Conservation (phyloP, 1,140 invertebrate genomes). For the Lordiphosa collinella region DNA sequence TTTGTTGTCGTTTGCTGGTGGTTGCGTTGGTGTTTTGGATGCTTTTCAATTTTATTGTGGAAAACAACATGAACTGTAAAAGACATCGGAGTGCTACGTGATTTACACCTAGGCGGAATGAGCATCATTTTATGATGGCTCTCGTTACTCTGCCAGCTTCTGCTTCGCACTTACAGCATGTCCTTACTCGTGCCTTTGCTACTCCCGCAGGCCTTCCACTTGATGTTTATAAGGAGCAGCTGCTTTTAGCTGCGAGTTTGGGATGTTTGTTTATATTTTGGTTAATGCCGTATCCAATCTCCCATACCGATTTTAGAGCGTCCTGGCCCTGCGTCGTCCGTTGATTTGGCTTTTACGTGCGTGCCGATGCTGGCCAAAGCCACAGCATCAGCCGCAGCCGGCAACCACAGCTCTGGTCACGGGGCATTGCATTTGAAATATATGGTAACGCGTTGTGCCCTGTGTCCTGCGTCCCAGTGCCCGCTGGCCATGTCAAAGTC, state of each 20-base stretch:
- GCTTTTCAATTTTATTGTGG: slow-evolving; percentile 75
- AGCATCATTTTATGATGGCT: slow-evolving; percentile 70
- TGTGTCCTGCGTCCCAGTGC: slow-evolving; percentile 1
- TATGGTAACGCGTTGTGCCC: slow-evolving; percentile 18
- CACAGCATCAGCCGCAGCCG: slow-evolving; percentile 14
- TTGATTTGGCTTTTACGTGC: slow-evolving; percentile 52
- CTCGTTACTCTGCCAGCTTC: not conserved
- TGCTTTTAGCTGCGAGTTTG: slow-evolving; percentile 66
- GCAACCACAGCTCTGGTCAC: slow-evolving; percentile 49
- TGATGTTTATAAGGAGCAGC: slow-evolving; percentile 71
- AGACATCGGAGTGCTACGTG: slow-evolving; percentile 70
- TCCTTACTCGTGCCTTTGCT: not conserved
- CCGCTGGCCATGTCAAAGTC: slow-evolving; percentile 66
- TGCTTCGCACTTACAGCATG: slow-evolving; percentile 50
- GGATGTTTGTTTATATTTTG: slow-evolving; percentile 68
- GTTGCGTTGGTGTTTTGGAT: slow-evolving; percentile 51
- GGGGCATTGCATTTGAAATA: slow-evolving; percentile 50
- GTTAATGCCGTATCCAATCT: slow-evolving; percentile 43
- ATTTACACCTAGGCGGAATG: slow-evolving; percentile 70
- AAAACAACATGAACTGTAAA: slow-evolving; percentile 67
- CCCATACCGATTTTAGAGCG: slow-evolving; percentile 2
- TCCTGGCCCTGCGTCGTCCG: no score
- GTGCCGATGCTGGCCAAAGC: slow-evolving; percentile 48
- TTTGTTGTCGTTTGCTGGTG: slow-evolving; percentile 25
- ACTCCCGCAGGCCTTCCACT: slow-evolving; percentile 39